phyloP scores from a whole-genome alignment of 2,113 vertebrate species.

The Mus musculus region GRCm39 chr12:80335501-80336000 shows the following conservation, averaged over 20 bases:
- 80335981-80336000: background rate
- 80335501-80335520: background rate
- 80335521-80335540: background rate
- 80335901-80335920: background rate
- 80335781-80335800: background rate
- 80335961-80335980: background rate
- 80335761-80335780: background rate
- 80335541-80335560: background rate
- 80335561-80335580: background rate
- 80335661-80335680: background rate
- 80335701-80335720: background rate
- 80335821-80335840: too few relatives aligned
- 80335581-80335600: background rate
- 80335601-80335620: background rate
- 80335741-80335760: background rate
- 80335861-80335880: background rate
- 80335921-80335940: background rate
- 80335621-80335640: background rate
- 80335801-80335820: background rate
- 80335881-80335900: background rate
- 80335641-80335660: background rate
- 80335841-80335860: background rate
- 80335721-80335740: background rate
- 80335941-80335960: background rate
- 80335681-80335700: background rate